Percentiles rank a stretch among this genome's conserved stretches.
These are phyloP conservation scores for Sebastes elongatus DNA, from an alignment of 2,797 vertebrate species.

Conservation along the genomic window DNA sequence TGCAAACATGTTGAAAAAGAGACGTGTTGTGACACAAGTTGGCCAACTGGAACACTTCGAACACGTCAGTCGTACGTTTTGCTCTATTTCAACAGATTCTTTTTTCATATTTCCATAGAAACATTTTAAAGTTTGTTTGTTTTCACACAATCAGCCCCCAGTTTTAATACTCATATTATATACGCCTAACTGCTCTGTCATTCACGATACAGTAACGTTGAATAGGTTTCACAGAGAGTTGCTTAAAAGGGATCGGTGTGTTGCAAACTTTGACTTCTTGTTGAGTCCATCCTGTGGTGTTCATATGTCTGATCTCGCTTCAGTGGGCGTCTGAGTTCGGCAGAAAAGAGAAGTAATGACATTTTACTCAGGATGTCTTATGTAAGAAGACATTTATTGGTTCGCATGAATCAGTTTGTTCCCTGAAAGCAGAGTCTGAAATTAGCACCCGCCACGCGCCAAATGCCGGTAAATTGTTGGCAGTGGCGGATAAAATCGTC, in stretches of 20 bases:
- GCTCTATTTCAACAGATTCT: not conserved
- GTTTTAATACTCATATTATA: too few relatives aligned
- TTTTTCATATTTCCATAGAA: not conserved
- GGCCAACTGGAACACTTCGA: not conserved
- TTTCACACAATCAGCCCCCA: not conserved
- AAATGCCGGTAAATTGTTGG: too few relatives aligned
- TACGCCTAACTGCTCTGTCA: too few relatives aligned
- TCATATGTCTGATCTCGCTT: not conserved
- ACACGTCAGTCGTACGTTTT: not conserved
- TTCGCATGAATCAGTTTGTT: too few relatives aligned
- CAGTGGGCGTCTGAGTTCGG: not conserved
- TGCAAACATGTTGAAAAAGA: slow-evolving; percentile 22
- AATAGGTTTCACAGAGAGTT: not conserved
- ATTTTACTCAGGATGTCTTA: not conserved
- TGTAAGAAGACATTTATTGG: too few relatives aligned
- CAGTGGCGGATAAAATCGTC: too few relatives aligned
- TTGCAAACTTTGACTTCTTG: not conserved
- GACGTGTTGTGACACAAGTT: not conserved
- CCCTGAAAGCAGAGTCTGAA: too few relatives aligned
- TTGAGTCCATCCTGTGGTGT: not conserved
- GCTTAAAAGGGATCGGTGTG: not conserved
- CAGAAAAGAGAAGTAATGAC: not conserved
- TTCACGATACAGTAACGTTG: too few relatives aligned
- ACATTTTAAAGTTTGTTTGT: not conserved
- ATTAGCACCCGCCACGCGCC: too few relatives aligned